These are phyloP conservation scores for Sebastes paucispinis DNA, from an alignment of 2,797 vertebrate species.

Conservation along the genomic window DNA sequence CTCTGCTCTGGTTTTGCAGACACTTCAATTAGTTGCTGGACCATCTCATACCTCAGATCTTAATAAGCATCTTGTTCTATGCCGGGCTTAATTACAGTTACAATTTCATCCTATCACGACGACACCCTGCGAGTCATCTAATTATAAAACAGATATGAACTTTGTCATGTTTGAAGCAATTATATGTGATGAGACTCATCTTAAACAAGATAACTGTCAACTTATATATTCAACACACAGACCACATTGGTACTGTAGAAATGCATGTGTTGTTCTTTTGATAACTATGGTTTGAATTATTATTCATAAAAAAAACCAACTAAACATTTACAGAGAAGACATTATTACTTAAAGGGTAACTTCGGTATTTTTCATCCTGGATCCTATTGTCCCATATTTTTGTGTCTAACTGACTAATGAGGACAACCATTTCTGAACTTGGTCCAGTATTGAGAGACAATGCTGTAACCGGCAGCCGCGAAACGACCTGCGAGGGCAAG, in stretches of 20 bases:
- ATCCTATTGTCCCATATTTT: too few species aligned
- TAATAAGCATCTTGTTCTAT: conserved; percentile 74
- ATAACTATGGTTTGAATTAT: neutral
- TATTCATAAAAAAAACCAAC: neutral
- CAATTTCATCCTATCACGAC: conserved; percentile 34
- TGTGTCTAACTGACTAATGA: too few species aligned
- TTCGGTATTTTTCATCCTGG: too few species aligned
- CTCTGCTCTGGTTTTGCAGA: conserved; percentile 43
- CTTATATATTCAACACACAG: neutral
- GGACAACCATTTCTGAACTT: too few species aligned
- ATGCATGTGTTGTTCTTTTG: neutral
- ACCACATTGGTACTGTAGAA: too few species aligned
- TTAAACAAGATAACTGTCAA: neutral
- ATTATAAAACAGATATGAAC: conserved; percentile 37
- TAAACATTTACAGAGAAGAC: neutral
- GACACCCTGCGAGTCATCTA: conserved; percentile 21
- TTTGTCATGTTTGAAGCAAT: conserved; percentile 16
- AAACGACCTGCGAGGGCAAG: too few species aligned
- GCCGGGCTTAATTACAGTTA: conserved; percentile 68
- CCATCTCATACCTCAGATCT: conserved; percentile 61
- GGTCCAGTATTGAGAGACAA: too few species aligned
- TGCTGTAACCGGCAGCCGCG: rapidly evolving
- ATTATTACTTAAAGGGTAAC: neutral
- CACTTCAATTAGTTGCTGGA: conserved; percentile 65
- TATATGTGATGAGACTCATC: neutral